Base-by-base conservation (phyloP, 2,113 vertebrate genomes). In the Hippocampus barbouri region DNA sequence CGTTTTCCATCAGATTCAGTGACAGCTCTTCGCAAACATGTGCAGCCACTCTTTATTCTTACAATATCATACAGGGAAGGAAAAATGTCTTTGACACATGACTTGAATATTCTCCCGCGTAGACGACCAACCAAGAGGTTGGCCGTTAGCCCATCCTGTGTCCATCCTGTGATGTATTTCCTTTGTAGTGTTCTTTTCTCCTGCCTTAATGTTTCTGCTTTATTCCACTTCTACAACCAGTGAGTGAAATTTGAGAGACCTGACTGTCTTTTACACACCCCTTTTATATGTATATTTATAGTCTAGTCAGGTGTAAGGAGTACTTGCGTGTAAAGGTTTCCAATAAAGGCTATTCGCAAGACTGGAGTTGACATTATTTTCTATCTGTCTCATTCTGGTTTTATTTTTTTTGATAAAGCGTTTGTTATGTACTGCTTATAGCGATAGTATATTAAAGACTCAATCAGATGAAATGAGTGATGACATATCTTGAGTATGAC, bases 201-300 rank as follows among this genome's bases (percentile, higher is more conserved):
- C 49, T 49, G 10, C 12, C 27, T 23, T 34, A 34, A 68, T 66
- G 41, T 66, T n/a, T 66, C 43, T 27, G 23, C 25, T 27, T 41
- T 43, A 47, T 70, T 66, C 45, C 70, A 73, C 67, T 77, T 70
- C 78, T 68, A 81, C 16, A 62, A 27, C n/a, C 5, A 77, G 77
- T 47, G 74, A 75, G 73, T 65, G 78, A 78, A 75, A 75, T 56
- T 34, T 63, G 68, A 85, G 71, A 78, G 74, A 82, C 54, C 71
- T 53, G 71, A 76, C 65, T 83, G 70, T 75, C 82, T 88, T 87
- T 90, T 83, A 85, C 87, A 87, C 79, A 73, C 43, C 34, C 76
- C 82, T 83, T 80, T 68, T 82, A 87, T 80, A 87, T 88, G 83
- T 87, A 88, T 90, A 89, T 90, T 87, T 88, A 88, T 89, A 88